A percentile compares a stretch with the other conserved stretches of the same genome.
These are phyloP conservation scores for Chelidonichthys spinosus DNA, from an alignment of 2,797 vertebrate genomes.

Conservation along the genomic window DNA sequence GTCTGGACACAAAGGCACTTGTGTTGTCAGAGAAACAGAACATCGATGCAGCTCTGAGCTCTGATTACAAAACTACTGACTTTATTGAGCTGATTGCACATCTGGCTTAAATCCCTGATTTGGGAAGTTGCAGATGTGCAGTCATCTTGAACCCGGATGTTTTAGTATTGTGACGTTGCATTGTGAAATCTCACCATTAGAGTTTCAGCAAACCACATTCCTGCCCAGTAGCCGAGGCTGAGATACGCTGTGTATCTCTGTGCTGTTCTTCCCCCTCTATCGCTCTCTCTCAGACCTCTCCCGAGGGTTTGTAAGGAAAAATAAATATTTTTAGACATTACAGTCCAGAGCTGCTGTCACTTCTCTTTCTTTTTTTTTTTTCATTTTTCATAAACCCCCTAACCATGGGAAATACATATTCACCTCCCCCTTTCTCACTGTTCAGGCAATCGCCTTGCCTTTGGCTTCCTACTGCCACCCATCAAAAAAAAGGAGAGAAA, in stretches of 20 bases:
- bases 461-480: conserved; percentile 82
- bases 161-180: conserved; percentile 30
- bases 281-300: conserved; percentile 76
- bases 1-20: neutral
- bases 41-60: neutral
- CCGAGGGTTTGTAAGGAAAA: conserved; percentile 81
- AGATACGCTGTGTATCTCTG: conserved; percentile 43
- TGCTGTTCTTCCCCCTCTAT: conserved; percentile 41
- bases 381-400: conserved; percentile 71
- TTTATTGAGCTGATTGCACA: conserved; percentile 35
- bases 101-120: conserved; percentile 40
- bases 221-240: conserved; percentile 47
- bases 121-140: conserved; percentile 43
- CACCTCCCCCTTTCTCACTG: conserved; percentile 80
- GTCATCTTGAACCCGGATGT: conserved; percentile 17
- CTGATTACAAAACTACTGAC: conserved; percentile 35
- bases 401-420: conserved; percentile 83
- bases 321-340: conserved; percentile 85
- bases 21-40: conserved; percentile 6
- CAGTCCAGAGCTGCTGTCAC: conserved; percentile 78
- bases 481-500: conserved; percentile 59
- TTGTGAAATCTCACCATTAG: conserved; percentile 33
- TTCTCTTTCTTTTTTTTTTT: conserved; percentile 63
- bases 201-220: conserved; percentile 53
- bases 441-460: conserved; percentile 72